Percentiles rank a stretch among this genome's conserved stretches.
Conservation (phyloP, 2,113 vertebrate species). For the Halichoeres trimaculatus region DNA sequence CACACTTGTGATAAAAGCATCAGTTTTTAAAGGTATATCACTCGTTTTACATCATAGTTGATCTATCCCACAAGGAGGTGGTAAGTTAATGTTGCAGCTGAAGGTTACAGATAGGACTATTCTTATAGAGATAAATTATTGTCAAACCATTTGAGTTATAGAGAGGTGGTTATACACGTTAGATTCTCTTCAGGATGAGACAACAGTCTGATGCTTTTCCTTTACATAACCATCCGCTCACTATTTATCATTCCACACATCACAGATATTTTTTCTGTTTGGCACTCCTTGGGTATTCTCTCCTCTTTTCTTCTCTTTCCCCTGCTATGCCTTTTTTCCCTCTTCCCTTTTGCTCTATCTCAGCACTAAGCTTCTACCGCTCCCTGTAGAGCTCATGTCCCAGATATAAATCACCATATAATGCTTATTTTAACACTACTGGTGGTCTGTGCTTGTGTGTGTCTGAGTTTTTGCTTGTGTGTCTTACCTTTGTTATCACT, state of each 20-base stretch:
- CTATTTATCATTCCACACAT: not conserved
- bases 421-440: conserved; percentile 19
- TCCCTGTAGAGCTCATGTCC: conserved; percentile 43
- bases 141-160: no score
- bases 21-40: no score
- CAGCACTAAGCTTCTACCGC: conserved; percentile 12
- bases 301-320: not conserved
- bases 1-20: no score
- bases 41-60: no score
- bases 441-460: conserved; percentile 18
- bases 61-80: no score
- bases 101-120: no score
- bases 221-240: no score
- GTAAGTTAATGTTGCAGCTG: no score
- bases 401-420: conserved; percentile 46
- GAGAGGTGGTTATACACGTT: no score
- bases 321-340: not conserved
- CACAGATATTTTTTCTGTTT: not conserved
- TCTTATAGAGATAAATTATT: no score
- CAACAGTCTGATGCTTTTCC: no score
- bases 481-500: conserved; percentile 94
- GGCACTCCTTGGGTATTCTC: not conserved
- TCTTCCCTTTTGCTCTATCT: conserved; percentile 15
- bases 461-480: conserved; percentile 16
- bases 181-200: no score